A percentile compares a stretch with the other conserved stretches of the same genome.
phyloP scores from a whole-genome alignment of 1,140 invertebrate species.

The Forficula auricularia region DNA sequence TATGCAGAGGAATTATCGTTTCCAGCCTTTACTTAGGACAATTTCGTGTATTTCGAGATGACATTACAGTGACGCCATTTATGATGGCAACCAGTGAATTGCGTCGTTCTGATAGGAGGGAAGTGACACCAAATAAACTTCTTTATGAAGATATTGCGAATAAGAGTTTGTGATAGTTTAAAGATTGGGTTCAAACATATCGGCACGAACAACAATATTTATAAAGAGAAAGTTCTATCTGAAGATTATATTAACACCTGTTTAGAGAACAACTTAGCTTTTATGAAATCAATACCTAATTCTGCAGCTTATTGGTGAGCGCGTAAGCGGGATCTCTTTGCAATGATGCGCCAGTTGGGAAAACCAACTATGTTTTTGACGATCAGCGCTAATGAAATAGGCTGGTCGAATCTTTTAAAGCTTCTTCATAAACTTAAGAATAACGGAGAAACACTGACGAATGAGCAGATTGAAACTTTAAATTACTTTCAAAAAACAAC shows the following conservation, averaged over 20 bases:
- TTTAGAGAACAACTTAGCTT: constrained; percentile 14
- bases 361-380: constrained; percentile 20
- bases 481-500: no score
- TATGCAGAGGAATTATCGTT: constrained; percentile 24
- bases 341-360: constrained; percentile 19
- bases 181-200: constrained; percentile 9
- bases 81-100: constrained; percentile 17
- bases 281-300: constrained; percentile 13
- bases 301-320: constrained; percentile 17
- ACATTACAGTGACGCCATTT: constrained; percentile 10
- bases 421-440: not conserved
- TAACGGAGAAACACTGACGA: no score
- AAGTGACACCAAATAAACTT: constrained; percentile 12
- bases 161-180: constrained; percentile 12
- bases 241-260: constrained; percentile 13
- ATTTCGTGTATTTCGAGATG: constrained; percentile 17
- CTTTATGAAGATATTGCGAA: constrained; percentile 20
- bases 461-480: no score
- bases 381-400: constrained; percentile 16
- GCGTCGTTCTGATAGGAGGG: constrained; percentile 13
- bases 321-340: constrained; percentile 25
- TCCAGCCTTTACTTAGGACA: constrained; percentile 21
- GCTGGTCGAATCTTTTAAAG: not conserved
- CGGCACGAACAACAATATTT: constrained; percentile 15
- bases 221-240: constrained; percentile 14